Conservation (phyloP, 2,113 vertebrate genomes). For the Paracanthobrama guichenoti region DNA sequence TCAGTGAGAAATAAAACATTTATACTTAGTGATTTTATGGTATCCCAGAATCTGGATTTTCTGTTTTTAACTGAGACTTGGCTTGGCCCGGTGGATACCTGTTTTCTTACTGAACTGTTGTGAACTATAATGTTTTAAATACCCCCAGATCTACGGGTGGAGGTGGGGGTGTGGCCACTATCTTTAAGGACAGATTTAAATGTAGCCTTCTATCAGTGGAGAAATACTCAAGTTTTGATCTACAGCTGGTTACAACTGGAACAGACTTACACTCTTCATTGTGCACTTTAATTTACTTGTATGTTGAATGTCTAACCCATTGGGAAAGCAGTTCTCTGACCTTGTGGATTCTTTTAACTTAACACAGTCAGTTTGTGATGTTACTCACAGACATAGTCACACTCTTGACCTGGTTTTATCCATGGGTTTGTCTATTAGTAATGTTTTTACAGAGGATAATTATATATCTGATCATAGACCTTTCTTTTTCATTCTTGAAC, state of each 20-base stretch:
- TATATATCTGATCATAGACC: too few relatives aligned
- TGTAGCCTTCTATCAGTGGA: neutral
- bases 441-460: too few relatives aligned
- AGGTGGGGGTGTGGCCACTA: neutral
- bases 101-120: neutral
- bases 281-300: too few relatives aligned
- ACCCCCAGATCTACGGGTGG: neutral
- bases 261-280: too few relatives aligned
- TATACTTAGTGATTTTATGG: neutral
- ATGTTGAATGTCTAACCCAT: too few relatives aligned
- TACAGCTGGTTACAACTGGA: neutral
- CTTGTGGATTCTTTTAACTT: too few relatives aligned
- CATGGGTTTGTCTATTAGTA: too few relatives aligned
- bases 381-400: too few relatives aligned
- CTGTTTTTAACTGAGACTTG: neutral
- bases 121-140: neutral
- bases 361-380: too few relatives aligned
- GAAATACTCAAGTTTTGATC: neutral
- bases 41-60: neutral
- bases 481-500: too few relatives aligned
- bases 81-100: neutral
- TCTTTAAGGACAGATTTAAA: neutral
- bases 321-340: too few relatives aligned
- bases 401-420: too few relatives aligned
- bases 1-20: neutral